Conservation (phyloP, 2,797 vertebrate genomes). For the Tachyglossus aculeatus region DNA sequence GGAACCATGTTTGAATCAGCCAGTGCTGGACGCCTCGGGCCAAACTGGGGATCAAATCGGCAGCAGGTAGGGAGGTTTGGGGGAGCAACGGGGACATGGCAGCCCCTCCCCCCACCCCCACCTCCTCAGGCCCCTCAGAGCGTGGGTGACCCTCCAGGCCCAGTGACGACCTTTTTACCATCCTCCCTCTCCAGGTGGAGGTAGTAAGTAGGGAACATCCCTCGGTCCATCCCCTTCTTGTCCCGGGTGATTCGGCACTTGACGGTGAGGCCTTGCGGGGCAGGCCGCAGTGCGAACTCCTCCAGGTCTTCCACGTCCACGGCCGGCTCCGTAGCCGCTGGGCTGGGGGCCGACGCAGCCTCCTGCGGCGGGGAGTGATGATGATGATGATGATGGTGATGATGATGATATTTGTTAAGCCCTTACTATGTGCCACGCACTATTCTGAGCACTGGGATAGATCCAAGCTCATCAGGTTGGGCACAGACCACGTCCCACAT, state of each 20-base stretch:
- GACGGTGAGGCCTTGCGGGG: conserved; percentile 91
- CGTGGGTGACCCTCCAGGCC: neutral
- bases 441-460: neutral
- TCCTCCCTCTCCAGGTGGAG: conserved; percentile 97
- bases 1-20: too few species aligned
- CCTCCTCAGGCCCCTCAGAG: neutral
- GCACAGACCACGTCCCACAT: too few species aligned
- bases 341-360: conserved; percentile 89
- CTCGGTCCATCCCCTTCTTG: conserved; percentile 98
- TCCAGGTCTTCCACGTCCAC: conserved; percentile 91
- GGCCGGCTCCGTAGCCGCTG: conserved; percentile 81
- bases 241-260: conserved; percentile 98
- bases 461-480: too few species aligned
- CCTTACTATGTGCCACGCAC: neutral
- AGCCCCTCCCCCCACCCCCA: neutral
- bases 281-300: conserved; percentile 91
- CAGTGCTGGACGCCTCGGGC: neutral
- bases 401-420: neutral
- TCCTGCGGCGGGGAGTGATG: conserved; percentile 76
- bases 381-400: neutral
- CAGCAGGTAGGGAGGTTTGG: neutral
- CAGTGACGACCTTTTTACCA: conserved; percentile 90
- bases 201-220: conserved; percentile 99
- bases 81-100: neutral
- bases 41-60: neutral